Evolutionary conservation across 2,888 invertebrate genomes (phyloP).

Genomic region (Drosophila melanosoma): DNA sequence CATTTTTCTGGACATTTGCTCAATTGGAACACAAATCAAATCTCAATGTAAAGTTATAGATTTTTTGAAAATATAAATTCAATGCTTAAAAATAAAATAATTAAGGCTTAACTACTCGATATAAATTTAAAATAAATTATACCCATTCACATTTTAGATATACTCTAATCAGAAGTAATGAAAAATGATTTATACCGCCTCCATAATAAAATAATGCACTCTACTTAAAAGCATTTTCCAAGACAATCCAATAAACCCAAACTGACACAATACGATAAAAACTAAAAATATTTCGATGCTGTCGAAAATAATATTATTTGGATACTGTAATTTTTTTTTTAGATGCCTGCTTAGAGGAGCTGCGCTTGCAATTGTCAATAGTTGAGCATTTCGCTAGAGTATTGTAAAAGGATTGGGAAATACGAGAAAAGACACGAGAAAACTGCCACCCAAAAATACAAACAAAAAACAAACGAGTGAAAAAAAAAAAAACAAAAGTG

Average conservation of each 20-base stretch:
- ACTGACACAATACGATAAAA: not conserved
- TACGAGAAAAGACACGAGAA: slow-evolving; percentile 17
- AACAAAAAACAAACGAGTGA: not conserved
- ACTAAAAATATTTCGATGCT: slow-evolving; percentile 1
- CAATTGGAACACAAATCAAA: not conserved
- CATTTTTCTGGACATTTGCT: too few species aligned
- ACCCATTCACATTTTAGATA: not conserved
- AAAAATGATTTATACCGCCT: not conserved
- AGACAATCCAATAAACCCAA: not conserved
- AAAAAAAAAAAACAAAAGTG: slow-evolving; percentile 6
- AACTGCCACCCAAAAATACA: slow-evolving; percentile 1
- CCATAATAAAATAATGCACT: not conserved
- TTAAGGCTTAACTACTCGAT: not conserved
- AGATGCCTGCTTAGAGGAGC: not conserved
- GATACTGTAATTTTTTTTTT: not conserved
- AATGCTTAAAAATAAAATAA: too few species aligned
- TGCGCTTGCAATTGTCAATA: slow-evolving; percentile 22
- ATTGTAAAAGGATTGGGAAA: slow-evolving; percentile 29
- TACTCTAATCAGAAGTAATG: not conserved
- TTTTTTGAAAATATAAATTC: not conserved
- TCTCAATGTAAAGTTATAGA: not conserved
- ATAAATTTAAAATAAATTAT: not conserved
- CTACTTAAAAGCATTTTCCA: not conserved
- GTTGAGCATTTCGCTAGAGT: slow-evolving; percentile 31
- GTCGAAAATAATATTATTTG: slow-evolving; percentile 1